Base-by-base conservation (phyloP, 2,113 vertebrate genomes). In the Tringa solitaria region DNA sequence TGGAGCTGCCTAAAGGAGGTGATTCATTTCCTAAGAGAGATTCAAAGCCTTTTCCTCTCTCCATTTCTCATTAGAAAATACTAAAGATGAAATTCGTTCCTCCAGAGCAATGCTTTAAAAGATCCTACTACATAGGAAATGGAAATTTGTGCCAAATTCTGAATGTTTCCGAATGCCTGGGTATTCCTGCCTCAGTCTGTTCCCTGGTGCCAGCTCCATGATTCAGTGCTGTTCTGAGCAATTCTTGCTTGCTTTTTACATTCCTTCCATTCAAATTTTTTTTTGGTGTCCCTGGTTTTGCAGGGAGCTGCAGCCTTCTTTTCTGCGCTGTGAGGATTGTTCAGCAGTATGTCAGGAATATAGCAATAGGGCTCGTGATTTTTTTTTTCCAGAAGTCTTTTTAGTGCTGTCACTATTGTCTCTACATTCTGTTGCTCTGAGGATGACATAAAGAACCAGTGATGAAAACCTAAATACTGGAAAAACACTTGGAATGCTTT, bases 141-240 rank as follows among this genome's bases (percentile, higher is more conserved):
- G 8, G 17, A 82, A 82, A 14, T 30, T 67, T 45, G 28, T 67
- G 70, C 28, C 60, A 63, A 74, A 87, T 77, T 45, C 33, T 26
- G 39, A 64, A 65, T 32, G 46, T 61, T 70, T 43, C 41, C 0
- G 0, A 75, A 41, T 39, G 39, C 28, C 39, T 21, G 8, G 4
- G 41, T 65, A 19, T 14, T 84, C 23, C n/a, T 61, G 14, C 74
- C 28, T 70, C 73, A 32, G 33, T 53, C 22, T 72, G 32, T 43
- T 88, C 64, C 68, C 15, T 75, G 70, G 6, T 90, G 70, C 51
- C 51, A 81, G 37, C 21, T 45, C 48, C 2, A 2, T 74, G 54
- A 54, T 32, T 81, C 60, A 37, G 8, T 35, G 60, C 8, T 53
- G 21, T 37, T 60, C 27, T 43, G 27, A 72, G 75, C 18, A 57